phyloP scores from a whole-genome alignment of 2,888 invertebrate species.

The Lasioglossum pauxillum region DNA sequence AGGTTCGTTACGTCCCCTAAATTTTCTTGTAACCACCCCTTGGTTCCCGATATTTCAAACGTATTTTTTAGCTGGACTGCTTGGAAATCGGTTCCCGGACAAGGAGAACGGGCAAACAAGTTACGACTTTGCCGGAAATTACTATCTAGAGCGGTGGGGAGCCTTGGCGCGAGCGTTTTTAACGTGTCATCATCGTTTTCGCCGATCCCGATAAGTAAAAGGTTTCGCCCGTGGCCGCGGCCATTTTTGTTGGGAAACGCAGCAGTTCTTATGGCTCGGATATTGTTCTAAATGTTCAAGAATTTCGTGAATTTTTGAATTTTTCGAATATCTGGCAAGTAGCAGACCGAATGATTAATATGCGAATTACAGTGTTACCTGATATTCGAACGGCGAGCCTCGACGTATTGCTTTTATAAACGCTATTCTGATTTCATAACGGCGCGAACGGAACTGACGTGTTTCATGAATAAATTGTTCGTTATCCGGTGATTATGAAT shows the following conservation, averaged over 20 bases:
- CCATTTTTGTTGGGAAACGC: conserved; percentile 34
- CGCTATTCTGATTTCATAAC: conserved; percentile 14
- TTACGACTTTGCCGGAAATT: conserved; percentile 62
- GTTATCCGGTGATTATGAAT: conserved; percentile 28
- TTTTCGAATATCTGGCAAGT: background rate
- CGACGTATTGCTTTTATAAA: conserved; percentile 23
- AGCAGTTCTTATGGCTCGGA: conserved; percentile 31
- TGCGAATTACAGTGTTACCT: conserved; percentile 15
- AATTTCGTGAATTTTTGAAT: background rate
- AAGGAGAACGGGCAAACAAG: conserved; percentile 34
- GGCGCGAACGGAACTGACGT: conserved; percentile 29
- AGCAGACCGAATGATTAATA: background rate
- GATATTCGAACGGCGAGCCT: conserved; percentile 29
- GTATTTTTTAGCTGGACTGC: background rate
- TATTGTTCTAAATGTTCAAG: conserved; percentile 30
- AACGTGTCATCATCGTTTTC: conserved; percentile 45
- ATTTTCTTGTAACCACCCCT: background rate
- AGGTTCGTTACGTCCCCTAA: background rate
- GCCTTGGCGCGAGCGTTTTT: conserved; percentile 35
- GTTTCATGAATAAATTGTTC: conserved; percentile 38
- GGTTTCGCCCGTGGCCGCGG: background rate
- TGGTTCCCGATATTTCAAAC: background rate
- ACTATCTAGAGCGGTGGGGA: conserved; percentile 51
- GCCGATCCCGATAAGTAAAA: conserved; percentile 36
- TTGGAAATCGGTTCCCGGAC: conserved; percentile 1